A percentile compares a stretch with the other conserved stretches of the same genome.
phyloP scores from a whole-genome alignment of 2,797 vertebrate species.

The Notolepis coatsorum region DNA sequence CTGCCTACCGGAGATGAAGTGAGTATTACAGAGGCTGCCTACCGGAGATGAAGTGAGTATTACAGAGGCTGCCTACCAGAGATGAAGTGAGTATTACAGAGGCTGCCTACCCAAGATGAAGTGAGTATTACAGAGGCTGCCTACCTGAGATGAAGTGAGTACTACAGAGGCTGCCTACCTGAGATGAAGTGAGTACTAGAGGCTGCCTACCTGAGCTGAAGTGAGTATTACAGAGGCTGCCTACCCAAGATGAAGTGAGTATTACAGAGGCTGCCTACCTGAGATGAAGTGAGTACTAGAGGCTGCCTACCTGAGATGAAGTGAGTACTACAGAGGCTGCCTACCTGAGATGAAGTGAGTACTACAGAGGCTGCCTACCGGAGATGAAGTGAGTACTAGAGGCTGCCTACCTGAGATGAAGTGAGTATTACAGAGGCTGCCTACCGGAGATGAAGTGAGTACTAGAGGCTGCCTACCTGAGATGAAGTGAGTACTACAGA shows the following conservation, averaged over 20 bases:
- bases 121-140: slow-evolving; percentile 81
- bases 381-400: slow-evolving; percentile 83
- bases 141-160: slow-evolving; percentile 83
- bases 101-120: slow-evolving; percentile 83
- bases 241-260: slow-evolving; percentile 83
- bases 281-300: slow-evolving; percentile 83
- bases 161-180: slow-evolving; percentile 81
- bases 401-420: slow-evolving; percentile 82
- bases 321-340: slow-evolving; percentile 81
- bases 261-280: slow-evolving; percentile 81
- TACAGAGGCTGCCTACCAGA: slow-evolving; percentile 82
- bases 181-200: slow-evolving; percentile 83
- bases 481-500: slow-evolving; percentile 83
- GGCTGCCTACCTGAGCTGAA: slow-evolving; percentile 82
- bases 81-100: too few species aligned
- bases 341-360: slow-evolving; percentile 83
- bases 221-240: slow-evolving; percentile 81
- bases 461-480: slow-evolving; percentile 82
- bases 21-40: slow-evolving; percentile 78
- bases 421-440: slow-evolving; percentile 81
- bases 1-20: slow-evolving; percentile 83
- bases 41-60: slow-evolving; percentile 84
- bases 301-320: slow-evolving; percentile 82
- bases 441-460: slow-evolving; percentile 83
- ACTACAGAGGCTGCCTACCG: slow-evolving; percentile 81